Conservation (phyloP, 2,888 invertebrate species). For the Cephus rjabovi region DNA sequence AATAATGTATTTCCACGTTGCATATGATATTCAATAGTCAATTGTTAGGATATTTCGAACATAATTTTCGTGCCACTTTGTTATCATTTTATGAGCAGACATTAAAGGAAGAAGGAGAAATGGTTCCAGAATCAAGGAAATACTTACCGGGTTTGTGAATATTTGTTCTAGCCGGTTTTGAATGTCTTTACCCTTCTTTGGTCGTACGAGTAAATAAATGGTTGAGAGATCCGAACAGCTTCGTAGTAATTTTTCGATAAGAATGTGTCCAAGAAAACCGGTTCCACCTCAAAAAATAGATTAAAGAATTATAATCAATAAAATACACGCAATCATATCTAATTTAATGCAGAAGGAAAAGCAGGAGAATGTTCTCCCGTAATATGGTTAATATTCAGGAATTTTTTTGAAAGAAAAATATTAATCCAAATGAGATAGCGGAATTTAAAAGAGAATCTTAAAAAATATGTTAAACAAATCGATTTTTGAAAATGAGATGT, state of each 20-base stretch:
- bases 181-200: slow-evolving; percentile 71
- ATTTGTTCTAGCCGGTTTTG: slow-evolving; percentile 70
- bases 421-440: neutral
- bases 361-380: too few species aligned
- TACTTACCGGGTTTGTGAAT: slow-evolving; percentile 72
- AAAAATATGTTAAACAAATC: too few species aligned
- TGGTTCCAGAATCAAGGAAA: neutral
- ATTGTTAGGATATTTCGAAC: too few species aligned
- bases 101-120: neutral
- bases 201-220: slow-evolving; percentile 70
- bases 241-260: slow-evolving; percentile 73
- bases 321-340: neutral
- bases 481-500: too few species aligned
- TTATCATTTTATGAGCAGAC: neutral
- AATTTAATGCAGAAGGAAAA: neutral
- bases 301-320: slow-evolving; percentile 11
- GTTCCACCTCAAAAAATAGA: slow-evolving; percentile 55
- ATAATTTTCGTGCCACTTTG: too few species aligned
- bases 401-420: neutral
- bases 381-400: too few species aligned
- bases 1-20: too few species aligned
- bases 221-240: slow-evolving; percentile 69
- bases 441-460: too few species aligned
- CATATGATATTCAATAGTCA: too few species aligned
- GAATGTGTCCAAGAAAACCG: slow-evolving; percentile 70